phyloP scores from a whole-genome alignment of 2,113 vertebrate species.

The Amblyopsis rosae region DNA sequence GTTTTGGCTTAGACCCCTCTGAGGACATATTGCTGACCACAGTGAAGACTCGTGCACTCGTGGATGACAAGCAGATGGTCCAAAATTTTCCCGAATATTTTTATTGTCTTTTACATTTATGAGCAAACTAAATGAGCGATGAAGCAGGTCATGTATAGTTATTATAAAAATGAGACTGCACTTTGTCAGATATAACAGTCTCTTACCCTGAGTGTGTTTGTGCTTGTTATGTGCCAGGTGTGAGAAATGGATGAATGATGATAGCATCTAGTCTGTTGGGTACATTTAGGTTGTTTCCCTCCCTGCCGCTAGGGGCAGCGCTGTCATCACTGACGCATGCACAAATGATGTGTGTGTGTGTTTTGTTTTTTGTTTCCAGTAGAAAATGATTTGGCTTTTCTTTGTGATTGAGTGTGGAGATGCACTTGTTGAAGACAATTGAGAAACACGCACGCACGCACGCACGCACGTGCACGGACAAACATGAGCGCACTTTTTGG shows the following conservation, averaged over 20 bases:
- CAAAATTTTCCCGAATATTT: slow-evolving; percentile 8
- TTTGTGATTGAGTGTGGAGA: neutral
- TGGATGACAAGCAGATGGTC: neutral
- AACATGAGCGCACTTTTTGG: neutral
- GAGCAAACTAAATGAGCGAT: neutral
- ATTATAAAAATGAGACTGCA: neutral
- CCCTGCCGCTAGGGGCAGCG: neutral
- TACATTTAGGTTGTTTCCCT: no score
- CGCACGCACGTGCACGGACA: neutral
- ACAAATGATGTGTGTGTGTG: neutral
- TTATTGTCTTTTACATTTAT: neutral
- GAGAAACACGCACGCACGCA: neutral
- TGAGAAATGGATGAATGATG: no score
- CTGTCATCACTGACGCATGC: neutral
- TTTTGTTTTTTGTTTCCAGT: neutral
- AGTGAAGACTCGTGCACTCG: slow-evolving; percentile 8
- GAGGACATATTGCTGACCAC: neutral
- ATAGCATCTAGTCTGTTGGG: no score
- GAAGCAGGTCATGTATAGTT: neutral
- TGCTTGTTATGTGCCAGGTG: neutral
- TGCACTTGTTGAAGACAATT: neutral
- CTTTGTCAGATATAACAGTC: no score
- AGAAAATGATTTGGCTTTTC: neutral
- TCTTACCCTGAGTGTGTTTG: neutral
- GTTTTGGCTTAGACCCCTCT: slow-evolving; percentile 39